Evolutionary conservation across 2,113 vertebrate genomes (phyloP), one percentile per base, ranked within the genome.

Genomic region (Podiceps cristatus): DNA sequence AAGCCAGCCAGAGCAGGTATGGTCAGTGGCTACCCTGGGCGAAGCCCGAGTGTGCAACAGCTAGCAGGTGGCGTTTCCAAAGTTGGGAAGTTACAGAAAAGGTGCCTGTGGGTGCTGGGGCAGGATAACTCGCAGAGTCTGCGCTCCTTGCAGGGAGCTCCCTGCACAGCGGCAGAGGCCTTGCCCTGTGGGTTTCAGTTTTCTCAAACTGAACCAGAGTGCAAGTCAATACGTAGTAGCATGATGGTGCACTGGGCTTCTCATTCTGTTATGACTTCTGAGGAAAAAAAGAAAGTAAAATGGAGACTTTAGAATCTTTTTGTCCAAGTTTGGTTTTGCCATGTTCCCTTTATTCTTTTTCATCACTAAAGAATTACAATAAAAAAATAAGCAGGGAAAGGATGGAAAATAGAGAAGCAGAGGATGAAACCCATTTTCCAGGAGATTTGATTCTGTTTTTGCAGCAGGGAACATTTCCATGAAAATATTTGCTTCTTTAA

Each of bases 1-100:
- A n/a, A n/a, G 45, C 4, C 1, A 17, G 17, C 4, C 19, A 3
- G 29, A 47, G 56, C 1, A 1, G n/a, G 35, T 2, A n/a, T 71
- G 29, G 44, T 35, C 73, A 27, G 74, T 3, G n/a, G 44, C 68
- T 45, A 1, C 72, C 40, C 29, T 8, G 67, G 23, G 72, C 2
- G 42, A 29, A 17, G 29, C 19, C 28, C 12, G 4, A 50, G 29
- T 1, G 18, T 7, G 23, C 42, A 11, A 4, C 35, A 42, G 10
- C 5, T 1, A 25, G 17, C 8, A 11, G 55, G 55, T 13, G 3
- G 17, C 2, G 4, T 10, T 81, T 45, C 40, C 27, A 20, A 14
- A 31, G 68, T 2, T 25, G 47, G 28, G 72, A 10, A 53, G 68
- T 10, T 11, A 23, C 23, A 22, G 11, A 23, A 19, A 47, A 22